These are phyloP conservation scores for Neoscelio sp. DNA, from an alignment of 2,888 invertebrate genomes.

Conservation along the genomic window DNA sequence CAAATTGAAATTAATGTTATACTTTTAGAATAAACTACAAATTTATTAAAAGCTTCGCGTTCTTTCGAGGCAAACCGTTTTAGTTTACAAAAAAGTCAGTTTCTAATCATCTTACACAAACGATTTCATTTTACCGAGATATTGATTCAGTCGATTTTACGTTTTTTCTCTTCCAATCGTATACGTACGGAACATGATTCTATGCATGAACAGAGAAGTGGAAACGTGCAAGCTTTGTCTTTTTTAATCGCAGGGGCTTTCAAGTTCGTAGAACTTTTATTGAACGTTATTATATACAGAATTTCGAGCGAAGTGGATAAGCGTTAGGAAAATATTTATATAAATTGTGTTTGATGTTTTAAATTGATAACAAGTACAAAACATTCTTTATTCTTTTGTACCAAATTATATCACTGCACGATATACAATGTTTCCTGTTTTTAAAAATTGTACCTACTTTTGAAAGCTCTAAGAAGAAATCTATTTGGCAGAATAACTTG, in stretches of 20 bases:
- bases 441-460: too few species aligned
- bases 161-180: conserved; percentile 4
- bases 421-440: too few species aligned
- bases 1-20: too few species aligned
- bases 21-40: too few species aligned
- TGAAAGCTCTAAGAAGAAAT: too few species aligned
- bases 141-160: conserved; percentile 11
- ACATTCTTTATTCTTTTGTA: too few species aligned
- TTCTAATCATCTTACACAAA: conserved; percentile 25
- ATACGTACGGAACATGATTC: conserved; percentile 26
- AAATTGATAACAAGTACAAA: conserved; percentile 11
- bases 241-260: conserved; percentile 46
- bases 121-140: conserved; percentile 17
- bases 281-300: conserved; percentile 41
- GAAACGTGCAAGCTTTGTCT: conserved; percentile 29
- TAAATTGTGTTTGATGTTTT: conserved; percentile 32
- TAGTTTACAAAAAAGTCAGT: conserved; percentile 10
- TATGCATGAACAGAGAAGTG: conserved; percentile 30
- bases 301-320: conserved; percentile 24
- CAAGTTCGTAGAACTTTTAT: conserved; percentile 39
- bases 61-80: too few species aligned
- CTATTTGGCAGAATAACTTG: too few species aligned
- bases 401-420: too few species aligned
- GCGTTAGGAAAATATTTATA: conserved; percentile 21
- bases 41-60: too few species aligned